Evolutionary conservation across 1,140 invertebrate genomes (phyloP).

Genomic region (Drosophila varians): DNA sequence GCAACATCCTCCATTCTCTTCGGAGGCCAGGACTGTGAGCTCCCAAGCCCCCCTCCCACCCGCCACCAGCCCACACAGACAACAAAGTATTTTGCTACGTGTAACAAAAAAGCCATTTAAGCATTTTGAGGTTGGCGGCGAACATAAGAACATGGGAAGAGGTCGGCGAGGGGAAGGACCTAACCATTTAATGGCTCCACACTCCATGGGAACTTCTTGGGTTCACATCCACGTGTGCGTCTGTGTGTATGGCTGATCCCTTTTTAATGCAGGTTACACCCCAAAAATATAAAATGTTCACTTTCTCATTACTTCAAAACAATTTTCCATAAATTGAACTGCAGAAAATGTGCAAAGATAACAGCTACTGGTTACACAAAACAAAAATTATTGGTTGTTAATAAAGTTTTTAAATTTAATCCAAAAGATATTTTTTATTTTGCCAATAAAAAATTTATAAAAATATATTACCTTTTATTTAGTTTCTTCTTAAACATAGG

Average conservation of each 20-base stretch:
- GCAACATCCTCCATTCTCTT: slow-evolving; percentile 19
- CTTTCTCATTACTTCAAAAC: slow-evolving; percentile 77
- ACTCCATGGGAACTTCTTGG: slow-evolving; percentile 35
- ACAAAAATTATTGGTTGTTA: neutral
- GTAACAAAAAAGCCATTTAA: slow-evolving; percentile 82
- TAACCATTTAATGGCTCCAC: slow-evolving; percentile 74
- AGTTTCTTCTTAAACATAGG: neutral
- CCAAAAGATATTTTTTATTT: too few species aligned
- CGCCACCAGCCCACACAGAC: slow-evolving; percentile 35
- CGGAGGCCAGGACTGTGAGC: slow-evolving; percentile 4
- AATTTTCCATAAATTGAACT: slow-evolving; percentile 79
- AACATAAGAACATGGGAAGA: neutral
- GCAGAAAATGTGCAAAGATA: slow-evolving; percentile 29
- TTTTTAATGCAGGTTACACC: slow-evolving; percentile 72
- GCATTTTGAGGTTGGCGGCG: slow-evolving; percentile 75
- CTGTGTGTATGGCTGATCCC: slow-evolving; percentile 54
- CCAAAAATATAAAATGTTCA: slow-evolving; percentile 38
- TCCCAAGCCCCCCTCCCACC: too few species aligned
- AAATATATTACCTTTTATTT: too few species aligned
- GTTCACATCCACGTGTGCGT: slow-evolving; percentile 2
- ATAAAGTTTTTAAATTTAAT: neutral
- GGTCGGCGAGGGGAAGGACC: slow-evolving; percentile 55
- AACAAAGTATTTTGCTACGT: slow-evolving; percentile 82
- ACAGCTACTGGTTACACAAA: neutral
- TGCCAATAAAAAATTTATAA: too few species aligned